Evolutionary conservation across 2,113 vertebrate species (phyloP).

Genomic region (Hymenochirus boettgeri): DNA sequence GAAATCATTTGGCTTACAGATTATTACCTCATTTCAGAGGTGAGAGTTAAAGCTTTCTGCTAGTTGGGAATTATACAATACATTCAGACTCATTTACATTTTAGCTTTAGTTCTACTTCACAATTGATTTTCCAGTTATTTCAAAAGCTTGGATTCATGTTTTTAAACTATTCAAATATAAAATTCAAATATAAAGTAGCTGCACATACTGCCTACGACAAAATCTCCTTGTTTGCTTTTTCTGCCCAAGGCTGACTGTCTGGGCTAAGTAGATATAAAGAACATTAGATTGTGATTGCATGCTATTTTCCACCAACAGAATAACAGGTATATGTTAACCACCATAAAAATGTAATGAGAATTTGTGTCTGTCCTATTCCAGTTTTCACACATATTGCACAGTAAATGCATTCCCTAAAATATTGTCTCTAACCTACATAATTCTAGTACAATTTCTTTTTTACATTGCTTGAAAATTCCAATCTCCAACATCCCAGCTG

Average conservation of each 20-base stretch:
- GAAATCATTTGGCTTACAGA: too few species aligned
- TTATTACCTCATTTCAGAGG: too few species aligned
- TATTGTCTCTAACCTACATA: conserved; percentile 22
- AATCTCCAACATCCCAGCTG: conserved; percentile 40
- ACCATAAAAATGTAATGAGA: neutral
- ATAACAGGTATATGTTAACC: conserved; percentile 2
- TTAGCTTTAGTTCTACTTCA: too few species aligned
- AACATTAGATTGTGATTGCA: neutral
- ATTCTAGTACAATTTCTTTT: conserved; percentile 41
- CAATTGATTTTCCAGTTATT: too few species aligned
- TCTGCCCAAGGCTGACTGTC: neutral
- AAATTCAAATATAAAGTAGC: too few species aligned
- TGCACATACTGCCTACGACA: too few species aligned
- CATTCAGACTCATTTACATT: too few species aligned
- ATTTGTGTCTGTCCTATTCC: neutral
- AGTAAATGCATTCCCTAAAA: conserved; percentile 8
- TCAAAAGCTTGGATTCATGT: too few species aligned
- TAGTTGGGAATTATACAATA: too few species aligned
- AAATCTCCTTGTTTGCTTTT: neutral
- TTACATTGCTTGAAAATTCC: conserved; percentile 45
- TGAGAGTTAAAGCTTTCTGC: too few species aligned
- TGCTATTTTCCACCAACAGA: neutral
- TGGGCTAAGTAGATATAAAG: neutral
- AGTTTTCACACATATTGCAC: neutral
- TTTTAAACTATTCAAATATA: too few species aligned